A percentile compares a stretch with the other conserved stretches of the same genome.
Conservation (phyloP, 2,797 vertebrate genomes). For the Oryzias dopingdopingensis region DNA sequence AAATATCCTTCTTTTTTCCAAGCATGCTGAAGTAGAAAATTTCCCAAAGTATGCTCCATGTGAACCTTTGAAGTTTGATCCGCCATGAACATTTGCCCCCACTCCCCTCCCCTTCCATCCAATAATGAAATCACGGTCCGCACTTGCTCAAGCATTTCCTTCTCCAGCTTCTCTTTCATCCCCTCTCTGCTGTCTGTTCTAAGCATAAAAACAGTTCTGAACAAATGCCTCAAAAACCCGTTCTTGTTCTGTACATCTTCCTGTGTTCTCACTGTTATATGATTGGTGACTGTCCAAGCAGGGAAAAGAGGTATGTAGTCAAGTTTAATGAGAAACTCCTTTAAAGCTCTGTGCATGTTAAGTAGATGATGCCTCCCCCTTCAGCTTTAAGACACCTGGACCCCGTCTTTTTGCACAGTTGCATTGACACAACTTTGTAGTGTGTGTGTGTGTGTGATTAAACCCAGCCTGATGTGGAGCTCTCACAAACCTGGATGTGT, state of each 20-base stretch:
- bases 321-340: conserved; percentile 80
- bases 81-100: conserved; percentile 70
- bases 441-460: conserved; percentile 71
- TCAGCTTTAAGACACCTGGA: conserved; percentile 65
- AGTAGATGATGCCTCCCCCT: conserved; percentile 61
- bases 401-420: conserved; percentile 48
- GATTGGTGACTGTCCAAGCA: conserved; percentile 94
- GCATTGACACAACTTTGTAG: conserved; percentile 79
- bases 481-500: conserved; percentile 47
- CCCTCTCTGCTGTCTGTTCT: conserved; percentile 62
- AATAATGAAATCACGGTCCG: conserved; percentile 66
- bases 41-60: conserved; percentile 71
- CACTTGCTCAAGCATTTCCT: conserved; percentile 68
- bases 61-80: conserved; percentile 68
- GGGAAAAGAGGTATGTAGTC: conserved; percentile 99
- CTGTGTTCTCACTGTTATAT: conserved; percentile 95
- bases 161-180: conserved; percentile 69
- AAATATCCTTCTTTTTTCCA: conserved; percentile 63
- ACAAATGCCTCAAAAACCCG: conserved; percentile 82
- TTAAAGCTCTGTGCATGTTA: conserved; percentile 92
- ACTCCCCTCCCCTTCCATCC: conserved; percentile 59
- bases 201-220: conserved; percentile 43
- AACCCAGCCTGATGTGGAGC: conserved; percentile 74
- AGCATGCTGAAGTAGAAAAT: conserved; percentile 72
- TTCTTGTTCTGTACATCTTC: conserved; percentile 81